Percentiles rank a stretch among this genome's conserved stretches.
Conservation (phyloP, 2,888 invertebrate species). For the Drosophila flavopinicola region DNA sequence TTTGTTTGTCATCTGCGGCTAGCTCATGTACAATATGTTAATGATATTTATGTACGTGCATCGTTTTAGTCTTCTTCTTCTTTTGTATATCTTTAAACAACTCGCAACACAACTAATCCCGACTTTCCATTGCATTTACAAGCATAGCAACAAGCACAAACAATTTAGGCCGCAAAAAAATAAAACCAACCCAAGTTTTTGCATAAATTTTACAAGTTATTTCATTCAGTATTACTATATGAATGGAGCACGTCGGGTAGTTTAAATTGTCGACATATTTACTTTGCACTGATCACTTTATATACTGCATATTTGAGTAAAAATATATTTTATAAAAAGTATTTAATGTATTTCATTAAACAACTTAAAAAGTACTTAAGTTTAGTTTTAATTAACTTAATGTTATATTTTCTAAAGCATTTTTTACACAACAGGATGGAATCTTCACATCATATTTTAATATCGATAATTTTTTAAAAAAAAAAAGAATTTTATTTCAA, state of each 20-base stretch:
- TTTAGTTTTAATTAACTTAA: too few species aligned
- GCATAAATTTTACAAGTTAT: slow-evolving; percentile 16
- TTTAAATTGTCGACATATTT: neutral
- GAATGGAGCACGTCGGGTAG: neutral
- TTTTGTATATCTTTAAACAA: slow-evolving; percentile 12
- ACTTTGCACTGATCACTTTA: neutral
- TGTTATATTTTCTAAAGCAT: too few species aligned
- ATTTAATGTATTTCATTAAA: too few species aligned
- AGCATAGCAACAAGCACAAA: neutral
- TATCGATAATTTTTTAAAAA: too few species aligned
- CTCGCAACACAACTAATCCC: slow-evolving; percentile 38
- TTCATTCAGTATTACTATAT: slow-evolving; percentile 9
- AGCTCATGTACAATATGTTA: slow-evolving; percentile 40
- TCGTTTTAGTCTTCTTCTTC: slow-evolving; percentile 28
- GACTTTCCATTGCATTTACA: slow-evolving; percentile 72
- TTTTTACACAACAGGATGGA: too few species aligned
- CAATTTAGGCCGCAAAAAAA: slow-evolving; percentile 1
- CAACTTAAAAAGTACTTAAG: too few species aligned
- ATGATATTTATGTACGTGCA: slow-evolving; percentile 53
- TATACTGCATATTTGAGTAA: neutral
- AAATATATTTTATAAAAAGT: neutral
- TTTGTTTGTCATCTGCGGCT: slow-evolving; percentile 12
- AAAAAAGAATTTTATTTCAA: too few species aligned
- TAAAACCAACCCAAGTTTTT: slow-evolving; percentile 2
- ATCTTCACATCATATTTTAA: too few species aligned